Base-by-base conservation (phyloP, 2,113 vertebrate genomes). In the Sorex fumeus region DNA sequence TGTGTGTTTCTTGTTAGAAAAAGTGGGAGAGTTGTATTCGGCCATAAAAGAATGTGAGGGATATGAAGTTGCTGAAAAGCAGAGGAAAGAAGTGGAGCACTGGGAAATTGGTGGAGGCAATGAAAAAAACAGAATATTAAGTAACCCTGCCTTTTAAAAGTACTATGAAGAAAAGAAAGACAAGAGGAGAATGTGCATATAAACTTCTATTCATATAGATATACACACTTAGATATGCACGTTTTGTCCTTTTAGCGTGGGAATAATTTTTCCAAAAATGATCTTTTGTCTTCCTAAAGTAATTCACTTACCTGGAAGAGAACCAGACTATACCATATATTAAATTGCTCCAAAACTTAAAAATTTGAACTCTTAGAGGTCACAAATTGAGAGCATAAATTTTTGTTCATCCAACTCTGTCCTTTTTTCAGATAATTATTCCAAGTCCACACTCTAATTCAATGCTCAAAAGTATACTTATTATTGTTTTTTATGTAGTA, bases 1-100 rank as follows among this genome's bases (percentile, higher is more conserved):
- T 88, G 95, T 95, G 91, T 97, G 97, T 83, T 97, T 98, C 97
- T 96, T 98, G 97, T 98, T 98, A 94, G 85, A 30, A 95, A 95
- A 95, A 96, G 94, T 50, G 93, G 91, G 95, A 94, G 96, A 97
- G 92, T 34, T 84, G 87, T 91, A 95, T 32, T 82, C 75, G 94
- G 96, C 96, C 89, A 75, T 91, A 71, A 94, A 97, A 95, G 96
- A 97, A 97, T 97, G 96, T 83, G 93, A 95, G 67, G 76, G 83
- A 66, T 75, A 96, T 71, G 88, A 95, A 94, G 94, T 96, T 92
- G 96, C 89, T 97, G 95, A 95, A 97, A 97, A 91, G 95, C 88
- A 91, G 69, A 79, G 83, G 92, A 95, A 94, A 96, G 94, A 95
- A 95, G 53, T 62, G 87, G 91, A 88, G 88, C 34, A 43, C 86